These are phyloP conservation scores for Drosophila repletoides DNA, from an alignment of 1,140 invertebrate species.

Conservation along the genomic window DNA sequence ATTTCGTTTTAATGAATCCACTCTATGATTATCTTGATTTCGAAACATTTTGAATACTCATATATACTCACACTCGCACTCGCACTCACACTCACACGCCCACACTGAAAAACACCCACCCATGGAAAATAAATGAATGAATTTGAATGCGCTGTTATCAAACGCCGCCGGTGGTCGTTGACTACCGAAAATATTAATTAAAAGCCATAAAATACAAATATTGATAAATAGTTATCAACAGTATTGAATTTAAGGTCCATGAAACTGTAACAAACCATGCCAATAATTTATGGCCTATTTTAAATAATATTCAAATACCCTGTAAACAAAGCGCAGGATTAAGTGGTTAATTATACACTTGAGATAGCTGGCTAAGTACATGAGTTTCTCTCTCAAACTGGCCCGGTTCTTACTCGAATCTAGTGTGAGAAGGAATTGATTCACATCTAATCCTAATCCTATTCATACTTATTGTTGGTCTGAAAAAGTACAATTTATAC, in stretches of 20 bases:
- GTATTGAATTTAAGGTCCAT: slow-evolving; percentile 31
- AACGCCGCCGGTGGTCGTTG: slow-evolving; percentile 35
- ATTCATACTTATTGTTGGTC: too few species aligned
- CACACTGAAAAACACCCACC: background rate
- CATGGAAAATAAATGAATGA: slow-evolving; percentile 29
- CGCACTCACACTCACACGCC: slow-evolving; percentile 8
- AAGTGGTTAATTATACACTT: background rate
- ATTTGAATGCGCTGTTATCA: slow-evolving; percentile 31
- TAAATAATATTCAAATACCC: slow-evolving; percentile 19
- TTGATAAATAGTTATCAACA: slow-evolving; percentile 46
- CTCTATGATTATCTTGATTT: slow-evolving; percentile 75
- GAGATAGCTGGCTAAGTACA: too few species aligned
- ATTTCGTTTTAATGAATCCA: slow-evolving; percentile 75
- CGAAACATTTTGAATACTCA: slow-evolving; percentile 53
- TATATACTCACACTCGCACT: slow-evolving; percentile 5
- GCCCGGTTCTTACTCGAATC: too few species aligned
- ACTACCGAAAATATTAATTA: slow-evolving; percentile 55
- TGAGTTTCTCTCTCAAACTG: too few species aligned
- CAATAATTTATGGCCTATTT: slow-evolving; percentile 33
- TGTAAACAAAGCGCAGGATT: background rate
- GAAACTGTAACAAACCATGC: slow-evolving; percentile 24
- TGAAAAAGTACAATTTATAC: too few species aligned
- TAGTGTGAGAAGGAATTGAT: too few species aligned
- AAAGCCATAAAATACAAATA: slow-evolving; percentile 46
- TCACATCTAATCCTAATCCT: too few species aligned